Conservation (phyloP, 1,140 invertebrate genomes). For the Bombus huntii region DNA sequence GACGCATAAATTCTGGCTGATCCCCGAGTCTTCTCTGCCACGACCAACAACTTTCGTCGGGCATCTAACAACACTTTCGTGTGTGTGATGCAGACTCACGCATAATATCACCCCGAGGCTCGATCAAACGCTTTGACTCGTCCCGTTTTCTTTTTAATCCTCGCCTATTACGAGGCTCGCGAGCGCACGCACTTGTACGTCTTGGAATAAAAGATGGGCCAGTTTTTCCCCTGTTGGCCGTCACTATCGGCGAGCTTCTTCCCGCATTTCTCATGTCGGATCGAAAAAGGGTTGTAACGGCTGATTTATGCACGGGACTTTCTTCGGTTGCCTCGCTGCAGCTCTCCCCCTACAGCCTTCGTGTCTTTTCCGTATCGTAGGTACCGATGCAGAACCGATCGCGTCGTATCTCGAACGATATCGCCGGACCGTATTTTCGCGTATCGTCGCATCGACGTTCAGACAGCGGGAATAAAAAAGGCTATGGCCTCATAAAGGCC, state of each 20-base stretch:
- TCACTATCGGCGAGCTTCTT: slow-evolving; percentile 50
- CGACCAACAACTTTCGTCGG: slow-evolving; percentile 9
- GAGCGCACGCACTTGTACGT: slow-evolving; percentile 45
- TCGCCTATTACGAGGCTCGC: slow-evolving; percentile 1
- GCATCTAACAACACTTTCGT: not conserved
- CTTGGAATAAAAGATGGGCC: slow-evolving; percentile 69
- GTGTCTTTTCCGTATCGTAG: slow-evolving; percentile 38
- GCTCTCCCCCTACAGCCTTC: not conserved
- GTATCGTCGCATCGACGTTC: slow-evolving; percentile 35
- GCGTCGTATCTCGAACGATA: slow-evolving; percentile 61
- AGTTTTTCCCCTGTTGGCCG: slow-evolving; percentile 40
- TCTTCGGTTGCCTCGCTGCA: slow-evolving; percentile 30
- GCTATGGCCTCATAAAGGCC: slow-evolving; percentile 38
- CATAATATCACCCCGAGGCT: slow-evolving; percentile 34
- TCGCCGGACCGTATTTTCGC: slow-evolving; percentile 43
- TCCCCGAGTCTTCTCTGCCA: not conserved
- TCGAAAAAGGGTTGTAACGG: slow-evolving; percentile 60
- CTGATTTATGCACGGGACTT: slow-evolving; percentile 59
- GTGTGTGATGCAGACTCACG: not conserved
- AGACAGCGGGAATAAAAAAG: slow-evolving; percentile 41
- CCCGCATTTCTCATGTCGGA: slow-evolving; percentile 51
- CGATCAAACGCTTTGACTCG: slow-evolving; percentile 39
- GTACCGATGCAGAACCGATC: slow-evolving; percentile 64
- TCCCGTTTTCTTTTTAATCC: not conserved
- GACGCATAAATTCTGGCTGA: slow-evolving; percentile 13